Conservation (phyloP, 2,113 vertebrate genomes). For the Trogon melanurus region DNA sequence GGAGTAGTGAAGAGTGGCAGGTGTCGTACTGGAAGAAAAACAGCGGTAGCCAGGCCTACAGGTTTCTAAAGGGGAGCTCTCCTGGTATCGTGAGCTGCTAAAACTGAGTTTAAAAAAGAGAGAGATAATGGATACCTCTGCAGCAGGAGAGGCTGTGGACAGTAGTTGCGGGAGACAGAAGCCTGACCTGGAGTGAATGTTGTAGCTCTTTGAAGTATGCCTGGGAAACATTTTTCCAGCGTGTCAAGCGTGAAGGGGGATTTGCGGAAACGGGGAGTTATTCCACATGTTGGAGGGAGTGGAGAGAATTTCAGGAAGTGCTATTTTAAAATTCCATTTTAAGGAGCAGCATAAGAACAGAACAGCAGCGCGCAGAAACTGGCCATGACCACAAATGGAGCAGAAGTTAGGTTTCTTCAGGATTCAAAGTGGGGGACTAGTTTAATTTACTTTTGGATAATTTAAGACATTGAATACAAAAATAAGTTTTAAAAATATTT, state of each 20-base stretch:
- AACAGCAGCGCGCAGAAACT: background rate
- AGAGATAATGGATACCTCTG: background rate
- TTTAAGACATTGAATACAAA: slow-evolving; percentile 39
- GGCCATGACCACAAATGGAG: background rate
- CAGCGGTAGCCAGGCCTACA: fast-evolving
- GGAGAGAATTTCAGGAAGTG: background rate
- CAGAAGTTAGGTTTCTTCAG: slow-evolving; percentile 13
- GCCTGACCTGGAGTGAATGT: background rate
- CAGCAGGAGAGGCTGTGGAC: background rate
- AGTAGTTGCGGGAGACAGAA: background rate
- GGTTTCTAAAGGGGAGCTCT: background rate
- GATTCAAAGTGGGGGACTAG: background rate
- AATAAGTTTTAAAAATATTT: slow-evolving; percentile 63
- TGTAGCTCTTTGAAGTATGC: background rate
- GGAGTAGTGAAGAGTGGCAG: background rate
- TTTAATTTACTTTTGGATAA: slow-evolving; percentile 23
- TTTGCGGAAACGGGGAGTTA: background rate
- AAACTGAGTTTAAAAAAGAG: background rate
- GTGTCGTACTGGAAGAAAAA: background rate
- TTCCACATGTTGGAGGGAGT: background rate
- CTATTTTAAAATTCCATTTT: background rate
- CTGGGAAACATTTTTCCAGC: background rate
- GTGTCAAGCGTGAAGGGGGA: background rate
- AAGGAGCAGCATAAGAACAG: fast-evolving
- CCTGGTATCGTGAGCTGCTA: background rate